Evolutionary conservation across 1,140 invertebrate species (phyloP).

Genomic region (Parasteatoda tepidariorum): DNA sequence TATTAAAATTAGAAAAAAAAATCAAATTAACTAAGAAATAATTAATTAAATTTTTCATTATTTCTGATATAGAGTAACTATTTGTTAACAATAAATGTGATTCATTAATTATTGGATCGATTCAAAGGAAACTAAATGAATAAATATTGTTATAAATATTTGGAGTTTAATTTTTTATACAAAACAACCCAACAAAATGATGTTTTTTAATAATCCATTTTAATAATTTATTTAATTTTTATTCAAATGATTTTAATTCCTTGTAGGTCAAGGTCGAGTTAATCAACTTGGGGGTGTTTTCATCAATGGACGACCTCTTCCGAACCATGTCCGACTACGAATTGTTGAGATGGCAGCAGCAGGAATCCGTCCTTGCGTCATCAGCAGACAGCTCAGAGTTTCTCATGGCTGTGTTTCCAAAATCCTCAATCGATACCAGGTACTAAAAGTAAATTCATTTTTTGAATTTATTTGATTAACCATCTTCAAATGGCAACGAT

Average conservation of each 20-base stretch:
- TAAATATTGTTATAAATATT: no score
- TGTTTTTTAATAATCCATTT: no score
- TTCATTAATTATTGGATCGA: no score
- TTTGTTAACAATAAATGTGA: no score
- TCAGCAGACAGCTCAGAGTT: constrained; percentile 69
- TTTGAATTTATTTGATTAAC: not conserved
- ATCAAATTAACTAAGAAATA: no score
- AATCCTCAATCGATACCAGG: constrained; percentile 72
- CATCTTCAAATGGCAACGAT: not conserved
- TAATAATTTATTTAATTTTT: no score
- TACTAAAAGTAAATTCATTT: not conserved
- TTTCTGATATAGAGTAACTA: no score
- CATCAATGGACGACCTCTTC: constrained; percentile 71
- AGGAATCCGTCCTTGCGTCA: constrained; percentile 70
- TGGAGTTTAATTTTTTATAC: no score
- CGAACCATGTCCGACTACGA: constrained; percentile 69
- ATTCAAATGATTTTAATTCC: not conserved
- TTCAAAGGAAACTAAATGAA: no score
- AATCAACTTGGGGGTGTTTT: constrained; percentile 71
- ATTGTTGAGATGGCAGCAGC: constrained; percentile 70
- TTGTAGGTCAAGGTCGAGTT: constrained; percentile 67
- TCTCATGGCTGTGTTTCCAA: constrained; percentile 71
- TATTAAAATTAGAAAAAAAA: no score
- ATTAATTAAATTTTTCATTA: no score
- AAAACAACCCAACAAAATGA: no score